Evolutionary conservation across 2,113 vertebrate species (phyloP), one percentile per base, ranked within the genome.

Genomic region (Raphicerus campestris): DNA sequence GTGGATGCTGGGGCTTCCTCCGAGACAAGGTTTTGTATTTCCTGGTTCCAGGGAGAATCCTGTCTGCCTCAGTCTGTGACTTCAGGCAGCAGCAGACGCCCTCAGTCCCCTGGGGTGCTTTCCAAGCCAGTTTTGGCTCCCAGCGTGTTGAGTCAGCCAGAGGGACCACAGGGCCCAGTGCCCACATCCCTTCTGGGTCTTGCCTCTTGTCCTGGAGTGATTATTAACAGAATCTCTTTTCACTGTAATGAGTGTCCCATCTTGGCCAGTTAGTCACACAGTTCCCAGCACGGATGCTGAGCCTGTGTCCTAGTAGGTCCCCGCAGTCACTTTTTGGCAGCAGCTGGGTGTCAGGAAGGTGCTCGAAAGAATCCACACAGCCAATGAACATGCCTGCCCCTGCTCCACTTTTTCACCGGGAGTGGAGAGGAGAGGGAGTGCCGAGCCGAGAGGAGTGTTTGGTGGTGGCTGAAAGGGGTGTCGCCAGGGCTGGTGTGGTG

Each of bases 401-500:
- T 95, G 77, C 89, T 6, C 42, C 53, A 53, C 85, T 94, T 96
- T 1, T 0, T 80, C 49, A 0, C 11, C 45, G 22, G 35, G 0
- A 87, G 55, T 95, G 80, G 35, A 0, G 14, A 26, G 88, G 82
- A 15, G 30, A 63, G 85, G 47, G 14, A 26, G 13, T 3, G 7
- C 1, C 26, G 35, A 5, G 83, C n/a, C 5, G 10, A 60, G 24
- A 51, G 51, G 84, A 96, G 90, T 96, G 87, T 95, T 87, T 75
- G 78, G 87, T n/a, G 70, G 66, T 88, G 88, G 87, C 86, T 91
- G 95, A 91, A 75, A 35, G 28, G 70, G 70, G 39, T 49, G 80
- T 97, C 94, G 73, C 96, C 87, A 91, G 90, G 97, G 63, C 89
- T 70, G 51, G 39, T 24, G 56, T 91, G 77, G 51, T 39, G 8